Conservation (phyloP, 2,888 invertebrate species). For the Brachypterus glaber region DNA sequence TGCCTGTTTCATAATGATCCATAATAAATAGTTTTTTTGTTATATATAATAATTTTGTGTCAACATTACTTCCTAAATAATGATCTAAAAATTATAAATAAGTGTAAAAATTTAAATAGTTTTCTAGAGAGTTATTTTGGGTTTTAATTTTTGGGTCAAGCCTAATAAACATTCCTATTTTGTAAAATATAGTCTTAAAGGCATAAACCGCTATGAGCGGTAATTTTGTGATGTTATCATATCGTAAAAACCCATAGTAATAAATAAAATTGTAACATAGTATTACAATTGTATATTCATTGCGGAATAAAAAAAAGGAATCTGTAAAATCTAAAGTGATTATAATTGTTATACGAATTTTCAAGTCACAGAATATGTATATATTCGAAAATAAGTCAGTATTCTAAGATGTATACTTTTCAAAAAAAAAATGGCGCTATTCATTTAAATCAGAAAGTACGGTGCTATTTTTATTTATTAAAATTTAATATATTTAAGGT, state of each 20-base stretch:
- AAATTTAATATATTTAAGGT: no score
- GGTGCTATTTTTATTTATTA: no score
- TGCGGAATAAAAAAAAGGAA: conserved; percentile 30
- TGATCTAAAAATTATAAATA: no score
- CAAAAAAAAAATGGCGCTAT: no score
- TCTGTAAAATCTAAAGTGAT: conserved; percentile 38
- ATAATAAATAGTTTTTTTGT: no score
- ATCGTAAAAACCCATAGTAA: conserved; percentile 46
- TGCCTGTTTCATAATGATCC: no score
- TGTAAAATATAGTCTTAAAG: conserved; percentile 32
- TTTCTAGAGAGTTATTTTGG: not conserved
- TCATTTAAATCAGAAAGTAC: no score
- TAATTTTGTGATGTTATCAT: conserved; percentile 68
- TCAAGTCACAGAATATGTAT: conserved; percentile 37
- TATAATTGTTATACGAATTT: conserved; percentile 42
- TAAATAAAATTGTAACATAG: conserved; percentile 19
- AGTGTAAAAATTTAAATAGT: no score
- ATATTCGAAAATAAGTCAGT: conserved; percentile 38
- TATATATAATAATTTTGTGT: no score
- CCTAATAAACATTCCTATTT: conserved; percentile 28
- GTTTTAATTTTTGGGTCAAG: no score
- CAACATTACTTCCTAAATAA: no score
- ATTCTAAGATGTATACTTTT: conserved; percentile 37
- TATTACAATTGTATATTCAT: conserved; percentile 28
- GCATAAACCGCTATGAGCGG: conserved; percentile 36